Evolutionary conservation across 2,797 vertebrate genomes (phyloP).

Genomic region (Karalla daura): DNA sequence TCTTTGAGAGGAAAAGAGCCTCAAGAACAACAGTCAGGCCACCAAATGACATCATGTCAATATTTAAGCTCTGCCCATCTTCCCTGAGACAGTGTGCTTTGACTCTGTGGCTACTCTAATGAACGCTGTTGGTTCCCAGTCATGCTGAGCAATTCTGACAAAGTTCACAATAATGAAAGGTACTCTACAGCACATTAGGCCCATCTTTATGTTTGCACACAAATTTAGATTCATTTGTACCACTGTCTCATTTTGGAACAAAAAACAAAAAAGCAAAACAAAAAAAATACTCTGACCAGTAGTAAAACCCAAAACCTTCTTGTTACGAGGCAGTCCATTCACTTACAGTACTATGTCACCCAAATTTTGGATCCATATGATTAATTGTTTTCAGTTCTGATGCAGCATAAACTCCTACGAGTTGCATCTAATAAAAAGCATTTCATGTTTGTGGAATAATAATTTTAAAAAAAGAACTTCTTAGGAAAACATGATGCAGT

Average conservation of each 20-base stretch:
- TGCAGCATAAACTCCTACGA: no score
- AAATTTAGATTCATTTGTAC: slow-evolving; percentile 9
- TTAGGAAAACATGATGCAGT: no score
- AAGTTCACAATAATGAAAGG: slow-evolving; percentile 61
- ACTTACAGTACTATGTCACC: no score
- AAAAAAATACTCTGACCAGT: not conserved
- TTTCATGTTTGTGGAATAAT: no score
- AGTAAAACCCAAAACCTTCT: no score
- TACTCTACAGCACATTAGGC: not conserved
- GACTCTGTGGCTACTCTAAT: slow-evolving; percentile 59
- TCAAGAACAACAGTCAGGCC: not conserved
- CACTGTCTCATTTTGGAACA: slow-evolving; percentile 15
- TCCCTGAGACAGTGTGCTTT: slow-evolving; percentile 10
- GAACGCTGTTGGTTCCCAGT: slow-evolving; percentile 66
- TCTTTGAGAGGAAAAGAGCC: not conserved
- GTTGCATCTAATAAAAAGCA: no score
- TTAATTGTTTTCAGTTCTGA: no score
- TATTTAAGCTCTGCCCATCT: slow-evolving; percentile 25
- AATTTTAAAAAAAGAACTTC: no score
- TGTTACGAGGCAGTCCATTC: no score
- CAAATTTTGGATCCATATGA: no score
- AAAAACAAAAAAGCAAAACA: not conserved
- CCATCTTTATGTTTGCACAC: slow-evolving; percentile 15
- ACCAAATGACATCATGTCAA: slow-evolving; percentile 16
- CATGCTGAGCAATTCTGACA: slow-evolving; percentile 65